Evolutionary conservation across 2,113 vertebrate species (phyloP), one percentile per base, ranked within the genome.

Genomic region (Ciconia maguari): DNA sequence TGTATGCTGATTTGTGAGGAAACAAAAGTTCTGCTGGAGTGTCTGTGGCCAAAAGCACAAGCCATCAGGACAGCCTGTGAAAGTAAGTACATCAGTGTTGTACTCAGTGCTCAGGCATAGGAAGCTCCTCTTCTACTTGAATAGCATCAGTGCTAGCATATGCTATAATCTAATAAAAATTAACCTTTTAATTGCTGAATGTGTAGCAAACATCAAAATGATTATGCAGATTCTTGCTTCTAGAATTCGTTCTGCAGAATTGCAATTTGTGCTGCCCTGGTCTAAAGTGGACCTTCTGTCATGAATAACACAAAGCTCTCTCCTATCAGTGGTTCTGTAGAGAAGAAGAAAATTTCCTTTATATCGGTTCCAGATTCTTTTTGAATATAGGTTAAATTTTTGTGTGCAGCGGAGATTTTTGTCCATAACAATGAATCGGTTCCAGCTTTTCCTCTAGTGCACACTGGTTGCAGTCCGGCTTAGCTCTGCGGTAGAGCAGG

Each of bases 1-100:
- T 99, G 99, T 81, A 99, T 99, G 99, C 94, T 99, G 96, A 96
- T 99, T 87, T 99, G 99, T 16, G 99, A 99, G 94, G 98, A 99
- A 96, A 98, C 98, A 0, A 95, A 95, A 34, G 91, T 97, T 12
- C 90, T 99, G 61, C 89, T 99, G 97, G 99, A 99, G 57, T 98
- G 98, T 97, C 97, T 99, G 92, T 98, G 55, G 84, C 99, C 99
- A 84, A 99, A 99, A 98, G 98, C 97, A 58, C 96, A 97, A 97
- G 96, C 99, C 89, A 86, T 99, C 78, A 98, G 98, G 48, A 94
- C 91, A 65, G 99, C 99, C 87, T 99, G 99, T 76, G 95, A 99
- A 58, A 98, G 99, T 99, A 97, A 98, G 99, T 97, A 32, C 36
- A 20, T 38, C 30, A 29, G 21, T 29, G 42, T 21, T 38, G 44